Conservation (phyloP, 2,113 vertebrate genomes). For the Passer montanus region DNA sequence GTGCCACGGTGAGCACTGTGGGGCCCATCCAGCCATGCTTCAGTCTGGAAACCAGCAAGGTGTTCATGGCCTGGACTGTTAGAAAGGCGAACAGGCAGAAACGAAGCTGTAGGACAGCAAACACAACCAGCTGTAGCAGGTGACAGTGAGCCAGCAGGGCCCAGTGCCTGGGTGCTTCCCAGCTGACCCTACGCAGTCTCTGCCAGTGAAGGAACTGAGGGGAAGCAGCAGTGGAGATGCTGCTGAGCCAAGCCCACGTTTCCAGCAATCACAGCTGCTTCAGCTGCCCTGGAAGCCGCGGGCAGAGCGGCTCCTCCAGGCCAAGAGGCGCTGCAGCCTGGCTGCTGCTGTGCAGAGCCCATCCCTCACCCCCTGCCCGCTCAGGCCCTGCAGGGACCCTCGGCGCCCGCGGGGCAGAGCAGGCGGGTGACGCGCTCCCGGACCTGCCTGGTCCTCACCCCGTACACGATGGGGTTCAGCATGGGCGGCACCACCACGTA, state of each 20-base stretch:
- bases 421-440: not conserved
- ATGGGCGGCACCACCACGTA: conserved; percentile 45
- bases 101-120: not conserved
- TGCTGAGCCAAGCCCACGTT: fast-evolving
- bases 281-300: not conserved
- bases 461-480: conserved; percentile 73
- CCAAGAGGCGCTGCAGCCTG: fast-evolving
- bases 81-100: not conserved
- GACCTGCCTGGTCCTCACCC: conserved; percentile 66
- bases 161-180: not conserved
- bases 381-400: not conserved
- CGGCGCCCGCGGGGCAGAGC: fast-evolving
- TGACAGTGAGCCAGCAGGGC: not conserved
- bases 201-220: not conserved
- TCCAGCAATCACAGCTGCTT: not conserved
- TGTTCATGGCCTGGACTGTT: fast-evolving
- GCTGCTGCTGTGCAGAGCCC: not conserved
- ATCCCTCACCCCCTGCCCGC: fast-evolving
- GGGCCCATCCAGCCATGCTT: not conserved
- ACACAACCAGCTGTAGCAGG: not conserved
- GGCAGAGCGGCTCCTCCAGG: not conserved
- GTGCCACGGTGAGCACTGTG: fast-evolving
- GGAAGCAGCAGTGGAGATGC: not conserved
- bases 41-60: fast-evolving
- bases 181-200: not conserved